A percentile compares a stretch with the other conserved stretches of the same genome.
phyloP scores from a whole-genome alignment of 2,113 vertebrate genomes.

The Rhinopomastus cyanomelas region DNA sequence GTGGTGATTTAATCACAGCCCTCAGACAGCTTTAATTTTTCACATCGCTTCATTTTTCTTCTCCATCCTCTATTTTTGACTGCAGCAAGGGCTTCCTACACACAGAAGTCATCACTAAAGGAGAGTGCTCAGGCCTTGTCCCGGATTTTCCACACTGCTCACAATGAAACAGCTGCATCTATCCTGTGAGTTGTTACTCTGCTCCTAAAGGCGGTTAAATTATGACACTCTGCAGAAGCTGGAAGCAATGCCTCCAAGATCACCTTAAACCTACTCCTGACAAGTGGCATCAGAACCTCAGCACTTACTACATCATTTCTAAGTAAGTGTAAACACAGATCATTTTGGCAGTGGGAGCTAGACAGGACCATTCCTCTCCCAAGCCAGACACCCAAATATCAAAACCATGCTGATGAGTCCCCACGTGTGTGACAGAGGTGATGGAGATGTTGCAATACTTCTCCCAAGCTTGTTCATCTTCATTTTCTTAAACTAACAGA shows the following conservation, averaged over 20 bases:
- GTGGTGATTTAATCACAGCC: background rate
- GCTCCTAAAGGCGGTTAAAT: background rate
- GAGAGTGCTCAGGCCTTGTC: fast-evolving
- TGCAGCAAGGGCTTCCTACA: background rate
- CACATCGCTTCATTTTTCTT: background rate
- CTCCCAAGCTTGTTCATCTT: background rate
- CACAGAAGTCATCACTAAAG: background rate
- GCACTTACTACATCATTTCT: background rate
- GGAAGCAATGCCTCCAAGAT: background rate
- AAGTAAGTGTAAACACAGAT: background rate
- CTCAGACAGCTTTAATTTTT: background rate
- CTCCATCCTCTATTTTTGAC: background rate
- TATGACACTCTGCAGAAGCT: background rate
- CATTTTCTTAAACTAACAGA: background rate
- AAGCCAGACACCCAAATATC: background rate
- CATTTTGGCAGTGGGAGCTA: background rate
- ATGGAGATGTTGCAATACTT: background rate
- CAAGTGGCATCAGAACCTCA: background rate
- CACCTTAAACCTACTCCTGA: background rate
- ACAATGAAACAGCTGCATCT: background rate
- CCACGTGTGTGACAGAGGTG: background rate
- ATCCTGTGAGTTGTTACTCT: background rate
- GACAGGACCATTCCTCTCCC: background rate
- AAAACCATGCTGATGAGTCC: background rate
- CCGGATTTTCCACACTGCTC: background rate